Evolutionary conservation across 1,140 invertebrate species (phyloP).

Genomic region (Copidosoma floridanum): DNA sequence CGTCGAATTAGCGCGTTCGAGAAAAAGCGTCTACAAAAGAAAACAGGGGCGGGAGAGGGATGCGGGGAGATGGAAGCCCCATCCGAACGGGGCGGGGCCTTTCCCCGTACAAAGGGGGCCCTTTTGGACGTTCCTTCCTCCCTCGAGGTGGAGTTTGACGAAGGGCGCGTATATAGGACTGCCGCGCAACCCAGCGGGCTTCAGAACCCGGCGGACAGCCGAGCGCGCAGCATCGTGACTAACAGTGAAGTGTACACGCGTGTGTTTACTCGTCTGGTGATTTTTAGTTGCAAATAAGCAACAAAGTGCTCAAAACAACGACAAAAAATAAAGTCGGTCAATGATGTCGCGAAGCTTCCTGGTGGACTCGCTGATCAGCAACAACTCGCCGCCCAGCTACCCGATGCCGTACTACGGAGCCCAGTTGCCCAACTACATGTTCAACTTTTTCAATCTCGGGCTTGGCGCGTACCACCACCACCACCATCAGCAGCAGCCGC

Average conservation of each 20-base stretch:
- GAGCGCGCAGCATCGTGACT: conserved; percentile 27
- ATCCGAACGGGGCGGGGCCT: no score
- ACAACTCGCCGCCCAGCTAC: conserved; percentile 53
- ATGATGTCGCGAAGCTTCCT: conserved; percentile 77
- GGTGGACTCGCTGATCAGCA: conserved; percentile 71
- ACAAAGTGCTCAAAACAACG: neutral
- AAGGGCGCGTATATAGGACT: conserved; percentile 36
- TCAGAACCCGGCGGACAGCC: conserved; percentile 40
- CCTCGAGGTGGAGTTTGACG: conserved; percentile 49
- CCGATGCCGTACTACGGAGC: conserved; percentile 46
- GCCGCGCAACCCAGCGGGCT: conserved; percentile 14
- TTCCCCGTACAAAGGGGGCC: conserved; percentile 48
- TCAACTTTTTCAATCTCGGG: conserved; percentile 51
- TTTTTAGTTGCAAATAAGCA: neutral
- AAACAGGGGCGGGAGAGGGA: neutral
- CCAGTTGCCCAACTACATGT: conserved; percentile 51
- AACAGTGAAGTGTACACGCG: neutral
- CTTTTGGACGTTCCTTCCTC: no score
- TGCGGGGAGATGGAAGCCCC: conserved; percentile 32
- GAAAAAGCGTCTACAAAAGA: neutral
- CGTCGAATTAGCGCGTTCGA: neutral
- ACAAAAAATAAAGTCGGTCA: no score
- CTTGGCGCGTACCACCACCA: conserved; percentile 30
- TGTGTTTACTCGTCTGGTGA: no score
- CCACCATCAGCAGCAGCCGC: conserved; percentile 8